Percentiles rank a stretch among this genome's conserved stretches.
These are phyloP conservation scores for Drosophila monieri DNA, from an alignment of 2,888 invertebrate genomes.

Conservation along the genomic window DNA sequence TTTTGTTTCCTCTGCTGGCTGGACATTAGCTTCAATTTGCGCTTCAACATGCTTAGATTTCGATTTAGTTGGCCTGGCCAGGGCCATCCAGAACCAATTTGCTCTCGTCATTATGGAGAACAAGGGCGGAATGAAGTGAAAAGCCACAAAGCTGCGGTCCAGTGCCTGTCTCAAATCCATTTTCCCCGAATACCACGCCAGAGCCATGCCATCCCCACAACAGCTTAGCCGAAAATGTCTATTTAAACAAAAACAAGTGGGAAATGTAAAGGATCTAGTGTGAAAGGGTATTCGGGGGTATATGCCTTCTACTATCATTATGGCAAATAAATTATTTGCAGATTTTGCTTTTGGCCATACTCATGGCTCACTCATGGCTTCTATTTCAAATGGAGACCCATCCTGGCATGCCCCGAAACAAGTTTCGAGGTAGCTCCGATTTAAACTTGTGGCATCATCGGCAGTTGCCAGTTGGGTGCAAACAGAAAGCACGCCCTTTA, in stretches of 20 bases:
- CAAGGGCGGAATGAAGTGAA: constrained; percentile 70
- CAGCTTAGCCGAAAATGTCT: constrained; percentile 40
- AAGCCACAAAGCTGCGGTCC: constrained; percentile 67
- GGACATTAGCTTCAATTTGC: constrained; percentile 12
- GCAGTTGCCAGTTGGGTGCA: constrained; percentile 51
- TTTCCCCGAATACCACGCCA: neutral
- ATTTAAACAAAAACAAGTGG: constrained; percentile 23
- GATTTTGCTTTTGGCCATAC: neutral
- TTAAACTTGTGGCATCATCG: constrained; percentile 71
- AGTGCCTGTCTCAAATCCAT: constrained; percentile 45
- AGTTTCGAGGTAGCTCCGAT: constrained; percentile 40
- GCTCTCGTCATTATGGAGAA: constrained; percentile 59
- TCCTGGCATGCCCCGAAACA: neutral
- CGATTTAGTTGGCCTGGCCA: neutral
- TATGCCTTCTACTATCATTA: constrained; percentile 8
- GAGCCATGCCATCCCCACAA: constrained; percentile 5
- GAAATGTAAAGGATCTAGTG: neutral
- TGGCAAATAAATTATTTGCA: neutral
- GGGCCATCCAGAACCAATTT: constrained; percentile 61
- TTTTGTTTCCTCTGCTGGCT: constrained; percentile 19
- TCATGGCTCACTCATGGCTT: neutral
- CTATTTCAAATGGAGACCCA: neutral
- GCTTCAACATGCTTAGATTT: constrained; percentile 10
- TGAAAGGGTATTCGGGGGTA: constrained; percentile 1
- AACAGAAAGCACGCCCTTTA: constrained; percentile 75